Percentiles rank a stretch among this genome's conserved stretches.
Evolutionary conservation across 1,140 invertebrate genomes (phyloP).

Genomic region (Matsumurasca onukii): DNA sequence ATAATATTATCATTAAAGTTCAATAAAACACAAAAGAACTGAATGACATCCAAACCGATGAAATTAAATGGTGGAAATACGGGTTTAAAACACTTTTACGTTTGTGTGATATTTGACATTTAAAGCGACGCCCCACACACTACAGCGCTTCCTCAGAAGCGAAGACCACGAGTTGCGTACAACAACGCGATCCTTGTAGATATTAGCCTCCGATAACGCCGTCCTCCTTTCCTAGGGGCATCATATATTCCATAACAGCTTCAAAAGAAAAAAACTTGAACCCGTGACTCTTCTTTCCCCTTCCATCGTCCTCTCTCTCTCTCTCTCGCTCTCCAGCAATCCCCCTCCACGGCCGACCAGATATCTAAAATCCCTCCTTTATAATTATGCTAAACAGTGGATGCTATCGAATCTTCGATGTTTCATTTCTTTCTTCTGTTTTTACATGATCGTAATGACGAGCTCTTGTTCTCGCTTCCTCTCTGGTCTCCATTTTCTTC

Average conservation of each 20-base stretch:
- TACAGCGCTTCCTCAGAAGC: no score
- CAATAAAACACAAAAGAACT: no score
- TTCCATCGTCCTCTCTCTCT: not conserved
- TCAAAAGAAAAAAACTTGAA: constrained; percentile 12
- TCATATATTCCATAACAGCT: constrained; percentile 30
- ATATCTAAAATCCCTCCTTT: constrained; percentile 29
- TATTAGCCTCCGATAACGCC: constrained; percentile 18
- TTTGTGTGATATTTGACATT: no score
- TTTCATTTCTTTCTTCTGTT: constrained; percentile 28
- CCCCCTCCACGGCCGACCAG: constrained; percentile 3
- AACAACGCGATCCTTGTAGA: not conserved
- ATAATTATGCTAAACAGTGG: constrained; percentile 31
- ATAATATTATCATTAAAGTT: no score
- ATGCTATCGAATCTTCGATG: constrained; percentile 27
- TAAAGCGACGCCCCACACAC: no score
- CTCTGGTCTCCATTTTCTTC: not conserved
- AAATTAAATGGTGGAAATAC: no score
- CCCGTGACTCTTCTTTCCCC: constrained; percentile 5
- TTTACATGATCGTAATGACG: constrained; percentile 25
- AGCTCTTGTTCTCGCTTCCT: constrained; percentile 12
- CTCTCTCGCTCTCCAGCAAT: not conserved
- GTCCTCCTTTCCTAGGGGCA: not conserved
- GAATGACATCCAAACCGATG: no score
- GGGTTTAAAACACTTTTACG: no score
- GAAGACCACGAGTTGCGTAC: no score